phyloP scores from a whole-genome alignment of 2,113 vertebrate species.

The Kryptolebias marmoratus region DNA sequence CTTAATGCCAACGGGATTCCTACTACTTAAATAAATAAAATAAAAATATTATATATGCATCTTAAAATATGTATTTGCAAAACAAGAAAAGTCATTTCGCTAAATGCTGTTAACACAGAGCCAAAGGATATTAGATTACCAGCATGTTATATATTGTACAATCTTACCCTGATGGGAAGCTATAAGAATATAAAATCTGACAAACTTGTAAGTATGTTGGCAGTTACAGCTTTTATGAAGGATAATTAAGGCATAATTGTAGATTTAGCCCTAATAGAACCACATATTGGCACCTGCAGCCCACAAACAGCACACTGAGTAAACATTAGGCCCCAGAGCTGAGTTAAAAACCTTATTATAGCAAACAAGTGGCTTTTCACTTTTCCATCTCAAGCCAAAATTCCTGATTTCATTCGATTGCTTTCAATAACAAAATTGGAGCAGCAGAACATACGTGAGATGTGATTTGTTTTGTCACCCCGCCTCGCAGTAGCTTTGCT shows the following conservation, averaged over 20 bases:
- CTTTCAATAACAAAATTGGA: conserved; percentile 50
- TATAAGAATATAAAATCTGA: not conserved
- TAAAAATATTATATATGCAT: not conserved
- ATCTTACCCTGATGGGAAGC: not conserved
- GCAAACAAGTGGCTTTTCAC: conserved; percentile 54
- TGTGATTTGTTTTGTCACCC: conserved; percentile 8
- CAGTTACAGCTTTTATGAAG: conserved; percentile 12
- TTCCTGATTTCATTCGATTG: conserved; percentile 63
- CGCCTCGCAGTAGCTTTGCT: conserved; percentile 37
- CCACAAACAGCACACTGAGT: conserved; percentile 5
- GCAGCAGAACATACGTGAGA: conserved; percentile 24
- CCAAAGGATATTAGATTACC: not conserved
- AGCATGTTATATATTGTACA: not conserved
- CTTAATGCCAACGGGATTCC: not conserved
- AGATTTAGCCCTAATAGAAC: conserved; percentile 18
- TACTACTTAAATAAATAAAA: not conserved
- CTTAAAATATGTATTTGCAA: conserved; percentile 2
- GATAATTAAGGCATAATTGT: conserved; percentile 36
- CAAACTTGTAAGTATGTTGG: conserved; percentile 4
- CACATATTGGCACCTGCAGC: conserved; percentile 22
- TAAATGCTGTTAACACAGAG: conserved; percentile 7
- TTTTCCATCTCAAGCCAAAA: conserved; percentile 51
- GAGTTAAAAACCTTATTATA: conserved; percentile 44
- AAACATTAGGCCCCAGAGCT: conserved; percentile 13
- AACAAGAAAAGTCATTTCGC: not conserved